Evolutionary conservation across 2,888 invertebrate species (phyloP).

Genomic region (Amphiduros pacificus): DNA sequence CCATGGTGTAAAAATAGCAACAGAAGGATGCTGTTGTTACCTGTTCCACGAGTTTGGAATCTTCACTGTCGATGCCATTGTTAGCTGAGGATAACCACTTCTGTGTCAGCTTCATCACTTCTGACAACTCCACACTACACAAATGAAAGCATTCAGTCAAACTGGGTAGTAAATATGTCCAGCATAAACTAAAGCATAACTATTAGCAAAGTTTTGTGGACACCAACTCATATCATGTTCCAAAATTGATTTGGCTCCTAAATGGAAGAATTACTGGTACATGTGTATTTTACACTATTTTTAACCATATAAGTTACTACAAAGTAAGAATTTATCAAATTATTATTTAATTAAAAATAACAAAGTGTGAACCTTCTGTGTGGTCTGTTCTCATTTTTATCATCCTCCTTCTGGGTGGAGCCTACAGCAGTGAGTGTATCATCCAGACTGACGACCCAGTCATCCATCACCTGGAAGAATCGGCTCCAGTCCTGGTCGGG

Average conservation of each 20-base stretch:
- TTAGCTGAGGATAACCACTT: conserved; percentile 55
- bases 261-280: too few species aligned
- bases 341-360: not conserved
- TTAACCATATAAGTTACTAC: too few species aligned
- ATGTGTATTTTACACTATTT: too few species aligned
- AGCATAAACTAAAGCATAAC: too few species aligned
- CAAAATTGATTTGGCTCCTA: too few species aligned
- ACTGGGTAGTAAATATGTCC: too few species aligned
- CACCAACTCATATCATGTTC: too few species aligned
- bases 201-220: too few species aligned
- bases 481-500: conserved; percentile 53
- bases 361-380: not conserved
- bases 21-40: too few species aligned
- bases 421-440: conserved; percentile 47
- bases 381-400: conserved; percentile 33
- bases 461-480: conserved; percentile 51
- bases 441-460: conserved; percentile 48
- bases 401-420: conserved; percentile 46
- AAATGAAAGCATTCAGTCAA: not conserved
- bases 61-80: conserved; percentile 58
- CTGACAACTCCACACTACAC: conserved; percentile 44
- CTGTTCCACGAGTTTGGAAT: conserved; percentile 56
- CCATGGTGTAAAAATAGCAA: too few species aligned
- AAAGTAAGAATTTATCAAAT: not conserved
- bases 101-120: conserved; percentile 49